A percentile compares a stretch with the other conserved stretches of the same genome.
Evolutionary conservation across 2,888 invertebrate species (phyloP).

Genomic region (Andrena chrysosceles): DNA sequence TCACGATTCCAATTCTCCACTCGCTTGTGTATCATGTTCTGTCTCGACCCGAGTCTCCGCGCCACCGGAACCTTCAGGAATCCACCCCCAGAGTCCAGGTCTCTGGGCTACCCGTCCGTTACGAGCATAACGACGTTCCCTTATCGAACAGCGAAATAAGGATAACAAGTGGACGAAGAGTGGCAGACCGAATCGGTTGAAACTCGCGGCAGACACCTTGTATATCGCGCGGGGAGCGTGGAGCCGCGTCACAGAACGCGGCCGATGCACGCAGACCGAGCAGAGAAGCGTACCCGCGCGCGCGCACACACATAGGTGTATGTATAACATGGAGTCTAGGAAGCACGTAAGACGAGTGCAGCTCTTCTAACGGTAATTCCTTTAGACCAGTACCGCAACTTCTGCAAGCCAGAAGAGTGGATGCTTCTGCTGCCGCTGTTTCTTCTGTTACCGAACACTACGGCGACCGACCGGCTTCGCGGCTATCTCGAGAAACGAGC

Average conservation of each 20-base stretch:
- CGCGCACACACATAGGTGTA: slow-evolving; percentile 14
- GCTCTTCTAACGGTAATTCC: slow-evolving; percentile 84
- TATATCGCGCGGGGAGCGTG: slow-evolving; percentile 38
- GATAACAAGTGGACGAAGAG: neutral
- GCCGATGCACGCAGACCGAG: slow-evolving; percentile 45
- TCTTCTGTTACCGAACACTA: slow-evolving; percentile 63
- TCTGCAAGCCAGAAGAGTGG: slow-evolving; percentile 75
- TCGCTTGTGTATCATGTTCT: too few relatives aligned
- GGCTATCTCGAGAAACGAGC: slow-evolving; percentile 70
- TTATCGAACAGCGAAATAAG: neutral
- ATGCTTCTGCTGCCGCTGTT: slow-evolving; percentile 65
- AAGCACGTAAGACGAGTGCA: slow-evolving; percentile 80
- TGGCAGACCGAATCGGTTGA: neutral
- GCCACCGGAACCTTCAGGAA: too few relatives aligned
- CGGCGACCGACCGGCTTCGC: slow-evolving; percentile 45
- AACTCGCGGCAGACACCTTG: slow-evolving; percentile 30
- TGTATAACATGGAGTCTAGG: slow-evolving; percentile 75
- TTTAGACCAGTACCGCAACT: slow-evolving; percentile 83
- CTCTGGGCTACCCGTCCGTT: neutral
- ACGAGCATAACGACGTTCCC: neutral
- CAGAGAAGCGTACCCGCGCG: slow-evolving; percentile 33
- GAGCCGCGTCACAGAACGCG: slow-evolving; percentile 21
- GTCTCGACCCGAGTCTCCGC: too few relatives aligned
- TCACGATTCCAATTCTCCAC: too few relatives aligned
- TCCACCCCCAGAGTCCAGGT: too few relatives aligned